Percentiles rank a stretch among this genome's conserved stretches.
phyloP scores from a whole-genome alignment of 2,797 vertebrate genomes.

The Poecilia velifera region DNA sequence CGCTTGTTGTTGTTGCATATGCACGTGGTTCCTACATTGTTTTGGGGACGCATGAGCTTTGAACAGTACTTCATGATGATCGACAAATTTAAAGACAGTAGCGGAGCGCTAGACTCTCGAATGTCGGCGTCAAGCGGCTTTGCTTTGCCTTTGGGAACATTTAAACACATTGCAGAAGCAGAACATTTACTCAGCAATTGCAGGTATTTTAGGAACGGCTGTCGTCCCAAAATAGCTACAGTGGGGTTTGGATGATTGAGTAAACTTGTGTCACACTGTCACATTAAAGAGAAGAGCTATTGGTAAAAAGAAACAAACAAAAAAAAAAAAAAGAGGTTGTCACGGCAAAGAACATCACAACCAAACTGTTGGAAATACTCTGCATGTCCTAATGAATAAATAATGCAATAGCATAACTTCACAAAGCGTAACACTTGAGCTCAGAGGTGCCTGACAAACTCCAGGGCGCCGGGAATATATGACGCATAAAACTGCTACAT shows the following conservation, averaged over 20 bases:
- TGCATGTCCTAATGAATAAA: conserved; percentile 1
- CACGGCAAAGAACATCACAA: neutral
- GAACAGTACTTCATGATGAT: neutral
- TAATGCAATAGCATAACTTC: neutral
- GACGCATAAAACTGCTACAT: neutral
- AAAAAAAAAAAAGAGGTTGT: neutral
- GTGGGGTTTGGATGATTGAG: neutral
- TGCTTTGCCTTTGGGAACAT: neutral
- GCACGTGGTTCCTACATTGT: too few relatives aligned
- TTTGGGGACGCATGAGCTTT: too few relatives aligned
- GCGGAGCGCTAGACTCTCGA: neutral
- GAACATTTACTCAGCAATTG: neutral
- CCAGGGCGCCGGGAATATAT: neutral
- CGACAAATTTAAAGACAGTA: neutral
- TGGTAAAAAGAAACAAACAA: too few relatives aligned
- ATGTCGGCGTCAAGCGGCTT: neutral
- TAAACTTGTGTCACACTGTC: conserved; percentile 14
- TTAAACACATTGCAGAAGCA: neutral
- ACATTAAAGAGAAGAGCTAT: conserved; percentile 7
- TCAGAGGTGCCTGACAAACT: neutral
- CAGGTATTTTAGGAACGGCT: conserved; percentile 4
- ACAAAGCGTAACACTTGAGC: neutral
- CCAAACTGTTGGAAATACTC: neutral
- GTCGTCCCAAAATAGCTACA: conserved; percentile 16
- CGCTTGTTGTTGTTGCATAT: neutral